Percentiles rank a stretch among this genome's conserved stretches.
Conservation (phyloP, 2,888 invertebrate genomes). For the Tachina lurida region DNA sequence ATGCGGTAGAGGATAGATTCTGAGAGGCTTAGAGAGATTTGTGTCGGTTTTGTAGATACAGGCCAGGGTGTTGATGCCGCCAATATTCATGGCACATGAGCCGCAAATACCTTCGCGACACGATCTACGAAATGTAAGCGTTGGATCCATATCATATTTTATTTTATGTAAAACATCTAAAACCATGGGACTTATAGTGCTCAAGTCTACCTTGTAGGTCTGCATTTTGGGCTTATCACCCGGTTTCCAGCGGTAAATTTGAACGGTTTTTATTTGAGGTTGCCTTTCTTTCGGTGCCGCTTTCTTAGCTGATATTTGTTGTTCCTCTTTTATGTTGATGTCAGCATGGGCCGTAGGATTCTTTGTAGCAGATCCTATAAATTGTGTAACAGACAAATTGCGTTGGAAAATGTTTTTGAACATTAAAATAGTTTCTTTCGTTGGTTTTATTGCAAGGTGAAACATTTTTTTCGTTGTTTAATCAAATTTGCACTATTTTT, state of each 20-base stretch:
- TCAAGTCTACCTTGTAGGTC: constrained; percentile 86
- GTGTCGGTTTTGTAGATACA: constrained; percentile 92
- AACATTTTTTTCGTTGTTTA: constrained; percentile 13
- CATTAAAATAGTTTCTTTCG: not conserved
- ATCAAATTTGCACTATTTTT: not conserved
- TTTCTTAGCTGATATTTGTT: not conserved
- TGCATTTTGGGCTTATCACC: constrained; percentile 91
- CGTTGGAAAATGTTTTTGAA: not conserved
- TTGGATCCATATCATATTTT: constrained; percentile 96
- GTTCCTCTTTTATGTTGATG: not conserved
- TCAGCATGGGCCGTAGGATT: not conserved
- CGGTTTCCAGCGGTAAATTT: constrained; percentile 94
- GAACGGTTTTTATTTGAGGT: constrained; percentile 88
- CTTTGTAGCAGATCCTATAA: not conserved
- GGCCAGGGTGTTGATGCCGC: constrained; percentile 95
- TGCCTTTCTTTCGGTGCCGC: constrained; percentile 33
- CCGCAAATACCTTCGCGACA: constrained; percentile 99
- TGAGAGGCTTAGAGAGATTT: constrained; percentile 85
- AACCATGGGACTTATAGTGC: constrained; percentile 97
- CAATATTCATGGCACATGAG: constrained; percentile 99
- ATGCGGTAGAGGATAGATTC: constrained; percentile 98
- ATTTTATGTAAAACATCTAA: constrained; percentile 97
- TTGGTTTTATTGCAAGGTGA: not conserved
- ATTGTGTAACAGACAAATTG: not conserved
- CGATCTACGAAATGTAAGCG: constrained; percentile 96